Base-by-base conservation (phyloP, 1,140 invertebrate genomes). In the Eumaeus atala region DNA sequence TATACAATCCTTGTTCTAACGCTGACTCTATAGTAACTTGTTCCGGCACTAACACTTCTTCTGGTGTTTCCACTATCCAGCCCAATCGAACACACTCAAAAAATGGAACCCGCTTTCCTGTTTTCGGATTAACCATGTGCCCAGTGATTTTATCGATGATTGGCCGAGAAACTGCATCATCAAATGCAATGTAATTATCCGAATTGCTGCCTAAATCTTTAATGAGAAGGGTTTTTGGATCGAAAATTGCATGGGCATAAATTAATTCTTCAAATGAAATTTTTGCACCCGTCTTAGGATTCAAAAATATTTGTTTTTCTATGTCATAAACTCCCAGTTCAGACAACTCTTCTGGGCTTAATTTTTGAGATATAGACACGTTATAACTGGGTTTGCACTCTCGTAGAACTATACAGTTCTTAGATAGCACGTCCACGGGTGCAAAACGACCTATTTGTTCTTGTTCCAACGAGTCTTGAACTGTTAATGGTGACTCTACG, bases 101-200 rank as follows among this genome's bases (percentile, higher is more conserved):
- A 81, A 97, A 95, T 5, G 93, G 90, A 38, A 97, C 90, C 50
- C 92, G 90, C 73, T 93, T 92, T 8, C 95, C 95, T 17, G 91
- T 94, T 77, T 93, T 92, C 9, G 92, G 92, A 88, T 97, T 94
- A 4, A 96, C 91, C 90, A 96, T 93, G 65, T 94, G 90, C 8
- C 95, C 95, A 0, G 91, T 90, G 56, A 92, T 90, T 72, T 91
- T 90, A 81, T 97, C 93, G 50, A 97, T 90, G 14, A 96, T 74
- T 1, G 92, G 92, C 61, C 90, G 89, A 51, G 92, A 89, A 16
- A 97, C 89, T 5, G 95, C 95, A 73, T 93, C 91, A 54, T 91
- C 87, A n/a, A 96, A 81, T 2, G 92, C 84, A 48, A 96, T 88
- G 70, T 91, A 94, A 67, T 88, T 89, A 17, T 92, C 90, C 9